Evolutionary conservation across 2,888 invertebrate species (phyloP).

Genomic region (Campoletis raptor): DNA sequence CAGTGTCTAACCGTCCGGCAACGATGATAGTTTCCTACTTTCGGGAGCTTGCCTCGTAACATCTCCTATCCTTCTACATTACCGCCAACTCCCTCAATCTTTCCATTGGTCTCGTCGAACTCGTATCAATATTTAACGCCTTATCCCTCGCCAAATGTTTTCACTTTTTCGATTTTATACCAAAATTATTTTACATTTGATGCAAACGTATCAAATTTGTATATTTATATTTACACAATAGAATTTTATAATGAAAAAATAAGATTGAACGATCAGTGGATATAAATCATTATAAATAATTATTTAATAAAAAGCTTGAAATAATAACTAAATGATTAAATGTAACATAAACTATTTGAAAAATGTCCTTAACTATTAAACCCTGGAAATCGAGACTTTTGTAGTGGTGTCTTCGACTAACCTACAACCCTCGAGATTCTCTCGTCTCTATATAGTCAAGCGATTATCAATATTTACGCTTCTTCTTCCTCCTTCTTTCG

Average conservation of each 20-base stretch:
- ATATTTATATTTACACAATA: background rate
- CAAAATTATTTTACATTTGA: background rate
- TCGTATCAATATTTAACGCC: conserved; percentile 82
- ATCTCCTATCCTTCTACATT: conserved; percentile 29
- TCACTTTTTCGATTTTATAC: conserved; percentile 48
- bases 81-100: conserved; percentile 27
- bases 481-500: conserved; percentile 68
- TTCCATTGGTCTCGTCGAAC: conserved; percentile 43
- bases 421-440: conserved; percentile 33
- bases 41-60: conserved; percentile 44
- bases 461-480: conserved; percentile 84
- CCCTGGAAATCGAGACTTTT: conserved; percentile 6
- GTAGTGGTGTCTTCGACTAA: conserved; percentile 50
- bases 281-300: background rate
- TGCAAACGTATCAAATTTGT: background rate
- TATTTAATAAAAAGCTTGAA: background rate
- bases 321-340: background rate
- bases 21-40: conserved; percentile 64
- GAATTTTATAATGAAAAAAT: background rate
- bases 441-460: conserved; percentile 53
- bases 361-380: conserved; percentile 4
- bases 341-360: background rate
- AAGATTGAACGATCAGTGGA: background rate
- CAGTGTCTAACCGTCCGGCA: conserved; percentile 60
- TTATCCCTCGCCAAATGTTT: conserved; percentile 63